Base-by-base conservation (phyloP, 1,140 invertebrate genomes). In the Onthophagus taurus region DNA sequence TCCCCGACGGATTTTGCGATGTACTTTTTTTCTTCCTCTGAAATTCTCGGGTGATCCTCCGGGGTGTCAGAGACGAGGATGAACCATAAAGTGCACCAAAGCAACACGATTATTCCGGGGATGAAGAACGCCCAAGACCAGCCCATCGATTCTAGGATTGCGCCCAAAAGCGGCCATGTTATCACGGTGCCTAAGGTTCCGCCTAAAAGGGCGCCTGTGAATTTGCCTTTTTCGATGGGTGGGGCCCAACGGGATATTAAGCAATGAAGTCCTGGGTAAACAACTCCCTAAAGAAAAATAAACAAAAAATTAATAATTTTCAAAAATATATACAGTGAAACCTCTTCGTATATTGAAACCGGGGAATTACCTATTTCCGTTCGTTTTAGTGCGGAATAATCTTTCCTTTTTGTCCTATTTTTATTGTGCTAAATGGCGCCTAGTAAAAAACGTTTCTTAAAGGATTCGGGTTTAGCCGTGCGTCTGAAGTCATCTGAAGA, bases 171-270 rank as follows among this genome's bases (percentile, higher is more conserved):
- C 0, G 81, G 71, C 70, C 83, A 81, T 1, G 83, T 81, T 12
- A 87, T 72, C 0, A 85, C 77, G 0, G 83, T 85, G 16, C 85
- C 85, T 16, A 88, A 77, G 0, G 82, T 78, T 3, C 81, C 81
- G 6, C 83, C 82, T 78, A 81, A 70, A 57, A 84, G 70, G 9
- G 79, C 76, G 54, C 79, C 80, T 1, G 81, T 71, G 55, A 85
- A 85, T 64, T 82, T 82, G 35, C 81, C 82, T 59, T 82, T 83
- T 54, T 85, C 82, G 12, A 72, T 72, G n/a, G 81, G 81, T 7
- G 82, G 83, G 0, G 77, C 76, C 83, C 83, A 85, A 53, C 75
- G 70, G 0, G 81, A 80, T 19, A 85, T 77, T 52, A 85, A 64
- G 19, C 72, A 77, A 49, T 84, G 81, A 11, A 81, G 66, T 9